phyloP scores from a whole-genome alignment of 2,797 vertebrate species.

The Enteromius viviparus region DNA sequence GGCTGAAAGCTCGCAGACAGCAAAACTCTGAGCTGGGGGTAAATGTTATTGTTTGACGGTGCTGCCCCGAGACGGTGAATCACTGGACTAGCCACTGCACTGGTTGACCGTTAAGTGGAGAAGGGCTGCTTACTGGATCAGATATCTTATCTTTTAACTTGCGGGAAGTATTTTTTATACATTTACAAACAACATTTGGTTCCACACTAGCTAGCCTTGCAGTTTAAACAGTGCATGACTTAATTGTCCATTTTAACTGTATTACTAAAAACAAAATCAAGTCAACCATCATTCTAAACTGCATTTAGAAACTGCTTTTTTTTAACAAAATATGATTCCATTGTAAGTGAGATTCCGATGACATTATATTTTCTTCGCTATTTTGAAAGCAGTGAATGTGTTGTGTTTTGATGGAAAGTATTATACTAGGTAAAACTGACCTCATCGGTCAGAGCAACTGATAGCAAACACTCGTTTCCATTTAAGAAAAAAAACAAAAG shows the following conservation, averaged over 20 bases:
- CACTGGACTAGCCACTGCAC: constrained; percentile 19
- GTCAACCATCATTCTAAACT: neutral
- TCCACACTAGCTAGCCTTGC: neutral
- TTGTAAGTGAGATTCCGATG: neutral
- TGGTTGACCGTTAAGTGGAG: constrained; percentile 1
- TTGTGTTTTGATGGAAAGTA: constrained; percentile 37
- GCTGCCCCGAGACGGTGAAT: constrained; percentile 32
- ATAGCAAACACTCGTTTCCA: constrained; percentile 65
- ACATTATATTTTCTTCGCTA: neutral
- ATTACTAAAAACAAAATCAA: neutral
- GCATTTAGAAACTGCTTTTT: neutral
- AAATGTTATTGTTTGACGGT: constrained; percentile 24
- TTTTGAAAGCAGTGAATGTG: neutral
- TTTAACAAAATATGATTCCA: neutral
- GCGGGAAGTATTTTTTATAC: neutral
- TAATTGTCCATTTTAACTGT: neutral
- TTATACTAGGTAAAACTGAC: constrained; percentile 52
- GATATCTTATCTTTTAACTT: neutral
- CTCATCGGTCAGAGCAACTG: constrained; percentile 60
- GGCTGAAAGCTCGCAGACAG: neutral
- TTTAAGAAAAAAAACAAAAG: constrained; percentile 62
- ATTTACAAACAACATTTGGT: neutral
- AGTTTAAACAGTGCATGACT: neutral
- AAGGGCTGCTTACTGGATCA: neutral
- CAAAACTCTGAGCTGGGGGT: neutral